A percentile compares a stretch with the other conserved stretches of the same genome.
These are phyloP conservation scores for Leguminivora glycinivorella DNA, from an alignment of 1,140 invertebrate species.

Conservation along the genomic window DNA sequence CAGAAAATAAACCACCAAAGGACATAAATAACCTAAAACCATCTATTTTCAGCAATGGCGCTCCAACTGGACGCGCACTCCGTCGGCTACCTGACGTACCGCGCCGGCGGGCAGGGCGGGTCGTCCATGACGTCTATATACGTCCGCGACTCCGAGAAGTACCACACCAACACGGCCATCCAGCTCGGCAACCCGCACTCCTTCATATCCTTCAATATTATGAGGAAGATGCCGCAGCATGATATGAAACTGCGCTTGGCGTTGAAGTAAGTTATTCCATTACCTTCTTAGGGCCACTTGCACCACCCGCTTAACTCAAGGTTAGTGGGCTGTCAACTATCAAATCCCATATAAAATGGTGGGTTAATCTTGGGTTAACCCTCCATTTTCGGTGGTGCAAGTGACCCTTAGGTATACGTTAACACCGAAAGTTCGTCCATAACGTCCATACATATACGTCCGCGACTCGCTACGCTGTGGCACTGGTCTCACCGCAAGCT, in stretches of 20 bases:
- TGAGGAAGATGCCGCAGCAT: slow-evolving; percentile 87
- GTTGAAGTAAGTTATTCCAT: slow-evolving; percentile 86
- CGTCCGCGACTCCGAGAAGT: slow-evolving; percentile 85
- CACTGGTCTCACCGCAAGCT: too few species aligned
- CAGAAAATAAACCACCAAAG: background rate
- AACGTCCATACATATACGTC: too few species aligned
- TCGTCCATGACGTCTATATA: slow-evolving; percentile 89
- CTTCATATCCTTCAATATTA: slow-evolving; percentile 87
- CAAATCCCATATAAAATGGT: too few species aligned
- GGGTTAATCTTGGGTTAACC: too few species aligned
- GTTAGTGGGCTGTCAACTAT: too few species aligned
- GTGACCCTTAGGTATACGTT: too few species aligned
- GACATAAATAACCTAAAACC: background rate
- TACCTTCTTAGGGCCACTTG: too few species aligned
- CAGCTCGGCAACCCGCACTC: slow-evolving; percentile 91
- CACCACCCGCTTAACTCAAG: too few species aligned
- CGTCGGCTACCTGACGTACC: slow-evolving; percentile 92
- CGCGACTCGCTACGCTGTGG: too few species aligned
- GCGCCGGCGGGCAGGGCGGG: slow-evolving; percentile 82
- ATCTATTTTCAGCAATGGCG: slow-evolving; percentile 82
- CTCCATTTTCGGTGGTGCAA: too few species aligned
- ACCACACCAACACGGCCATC: slow-evolving; percentile 83
- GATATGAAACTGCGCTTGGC: slow-evolving; percentile 87
- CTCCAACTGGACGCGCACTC: slow-evolving; percentile 92
- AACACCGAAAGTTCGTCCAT: too few species aligned